phyloP scores from a whole-genome alignment of 1,140 invertebrate species.

The Heterodera carotae region DNA sequence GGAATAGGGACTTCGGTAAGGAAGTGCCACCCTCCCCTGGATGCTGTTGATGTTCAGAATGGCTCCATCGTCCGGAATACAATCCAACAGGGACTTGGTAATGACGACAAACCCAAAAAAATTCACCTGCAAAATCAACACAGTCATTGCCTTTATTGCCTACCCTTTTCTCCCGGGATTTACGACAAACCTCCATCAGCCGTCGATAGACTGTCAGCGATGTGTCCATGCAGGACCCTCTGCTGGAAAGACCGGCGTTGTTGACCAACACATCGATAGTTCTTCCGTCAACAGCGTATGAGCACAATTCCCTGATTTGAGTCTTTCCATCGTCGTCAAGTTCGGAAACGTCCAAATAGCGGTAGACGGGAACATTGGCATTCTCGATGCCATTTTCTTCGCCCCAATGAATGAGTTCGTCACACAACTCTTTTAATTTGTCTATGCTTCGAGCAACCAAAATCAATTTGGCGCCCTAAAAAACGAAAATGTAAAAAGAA shows the following conservation, averaged over 20 bases:
- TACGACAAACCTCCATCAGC: conserved; percentile 73
- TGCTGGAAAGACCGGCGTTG: conserved; percentile 52
- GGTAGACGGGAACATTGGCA: conserved; percentile 38
- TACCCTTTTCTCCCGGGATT: no score
- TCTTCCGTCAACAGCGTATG: conserved; percentile 37
- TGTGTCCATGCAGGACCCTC: conserved; percentile 78
- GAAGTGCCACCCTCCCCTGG: conserved; percentile 86
- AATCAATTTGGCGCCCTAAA: conserved; percentile 59
- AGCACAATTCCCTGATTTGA: conserved; percentile 38
- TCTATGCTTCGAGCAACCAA: conserved; percentile 58
- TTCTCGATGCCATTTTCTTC: conserved; percentile 33
- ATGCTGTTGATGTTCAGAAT: conserved; percentile 88
- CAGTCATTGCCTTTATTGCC: no score
- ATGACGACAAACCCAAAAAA: conserved; percentile 88
- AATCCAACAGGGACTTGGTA: conserved; percentile 85
- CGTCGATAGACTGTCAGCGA: conserved; percentile 80
- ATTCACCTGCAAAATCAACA: conserved; percentile 73
- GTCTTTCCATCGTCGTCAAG: conserved; percentile 32
- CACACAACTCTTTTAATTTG: conserved; percentile 56
- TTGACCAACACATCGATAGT: conserved; percentile 54
- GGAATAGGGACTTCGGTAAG: conserved; percentile 74
- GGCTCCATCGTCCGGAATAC: conserved; percentile 75
- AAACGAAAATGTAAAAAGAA: not conserved
- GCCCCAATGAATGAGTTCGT: conserved; percentile 35
- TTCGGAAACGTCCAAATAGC: conserved; percentile 50